Percentiles rank a stretch among this genome's conserved stretches.
These are phyloP conservation scores for Microchirus variegatus DNA, from an alignment of 2,797 vertebrate species.

Conservation along the genomic window DNA sequence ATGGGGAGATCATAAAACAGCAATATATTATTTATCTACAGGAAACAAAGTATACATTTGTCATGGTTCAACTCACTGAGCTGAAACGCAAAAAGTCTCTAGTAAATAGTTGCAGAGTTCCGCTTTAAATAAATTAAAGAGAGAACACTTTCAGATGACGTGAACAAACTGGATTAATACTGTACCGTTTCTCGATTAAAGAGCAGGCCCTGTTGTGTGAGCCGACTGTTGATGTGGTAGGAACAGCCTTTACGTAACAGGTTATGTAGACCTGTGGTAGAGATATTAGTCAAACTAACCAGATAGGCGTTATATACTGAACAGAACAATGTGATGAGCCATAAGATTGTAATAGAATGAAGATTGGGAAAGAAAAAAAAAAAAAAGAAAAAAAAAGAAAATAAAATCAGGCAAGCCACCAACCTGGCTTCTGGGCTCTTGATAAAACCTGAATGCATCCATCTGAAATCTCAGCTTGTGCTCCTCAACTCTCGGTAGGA, in stretches of 20 bases:
- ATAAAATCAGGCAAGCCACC: neutral
- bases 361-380: no score
- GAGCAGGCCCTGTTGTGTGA: conserved; percentile 72
- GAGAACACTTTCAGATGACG: no score
- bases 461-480: conserved; percentile 67
- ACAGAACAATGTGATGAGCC: neutral
- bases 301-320: neutral
- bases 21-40: no score
- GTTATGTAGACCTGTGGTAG: conserved; percentile 70
- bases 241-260: conserved; percentile 71
- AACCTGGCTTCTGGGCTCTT: conserved; percentile 61
- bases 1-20: no score
- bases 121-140: no score
- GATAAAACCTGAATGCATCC: conserved; percentile 73
- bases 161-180: no score
- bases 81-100: no score
- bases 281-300: neutral
- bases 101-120: no score
- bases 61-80: no score
- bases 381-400: no score
- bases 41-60: no score
- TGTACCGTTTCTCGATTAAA: conserved; percentile 67
- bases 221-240: conserved; percentile 7
- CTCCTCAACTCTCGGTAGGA: conserved; percentile 61
- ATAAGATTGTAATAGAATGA: neutral